Evolutionary conservation across 2,888 invertebrate genomes (phyloP).

Genomic region (Pardosa pseudoannulata): DNA sequence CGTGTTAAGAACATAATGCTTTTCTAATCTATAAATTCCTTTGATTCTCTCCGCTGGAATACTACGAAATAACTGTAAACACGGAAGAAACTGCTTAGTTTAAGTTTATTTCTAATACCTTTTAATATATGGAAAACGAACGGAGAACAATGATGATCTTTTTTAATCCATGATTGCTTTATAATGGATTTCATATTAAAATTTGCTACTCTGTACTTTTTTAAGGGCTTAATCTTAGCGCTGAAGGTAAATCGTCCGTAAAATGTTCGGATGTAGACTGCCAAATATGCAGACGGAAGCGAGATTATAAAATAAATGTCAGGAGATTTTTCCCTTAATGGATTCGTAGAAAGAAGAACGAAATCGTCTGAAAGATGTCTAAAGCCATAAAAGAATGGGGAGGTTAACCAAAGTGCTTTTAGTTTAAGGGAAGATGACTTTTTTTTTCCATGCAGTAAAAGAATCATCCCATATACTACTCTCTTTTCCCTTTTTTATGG

Average conservation of each 20-base stretch:
- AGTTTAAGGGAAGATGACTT: too few relatives aligned
- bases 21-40: too few relatives aligned
- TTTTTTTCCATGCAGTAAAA: too few relatives aligned
- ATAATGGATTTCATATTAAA: slow-evolving; percentile 64
- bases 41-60: too few relatives aligned
- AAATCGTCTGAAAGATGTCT: not conserved
- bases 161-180: slow-evolving; percentile 68
- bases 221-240: not conserved
- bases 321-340: not conserved
- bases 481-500: too few relatives aligned
- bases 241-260: not conserved
- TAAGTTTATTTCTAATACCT: too few relatives aligned
- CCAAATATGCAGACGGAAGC: not conserved
- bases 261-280: not conserved
- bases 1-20: too few relatives aligned
- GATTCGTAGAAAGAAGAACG: not conserved
- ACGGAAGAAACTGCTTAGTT: too few relatives aligned
- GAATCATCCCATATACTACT: too few relatives aligned
- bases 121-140: too few relatives aligned
- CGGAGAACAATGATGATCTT: not conserved
- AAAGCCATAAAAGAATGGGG: not conserved
- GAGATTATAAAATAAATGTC: not conserved
- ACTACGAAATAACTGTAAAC: too few relatives aligned
- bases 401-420: too few relatives aligned
- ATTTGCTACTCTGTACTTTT: slow-evolving; percentile 21